These are phyloP conservation scores for Polypterus senegalus DNA, from an alignment of 2,113 vertebrate genomes.

Conservation along the genomic window DNA sequence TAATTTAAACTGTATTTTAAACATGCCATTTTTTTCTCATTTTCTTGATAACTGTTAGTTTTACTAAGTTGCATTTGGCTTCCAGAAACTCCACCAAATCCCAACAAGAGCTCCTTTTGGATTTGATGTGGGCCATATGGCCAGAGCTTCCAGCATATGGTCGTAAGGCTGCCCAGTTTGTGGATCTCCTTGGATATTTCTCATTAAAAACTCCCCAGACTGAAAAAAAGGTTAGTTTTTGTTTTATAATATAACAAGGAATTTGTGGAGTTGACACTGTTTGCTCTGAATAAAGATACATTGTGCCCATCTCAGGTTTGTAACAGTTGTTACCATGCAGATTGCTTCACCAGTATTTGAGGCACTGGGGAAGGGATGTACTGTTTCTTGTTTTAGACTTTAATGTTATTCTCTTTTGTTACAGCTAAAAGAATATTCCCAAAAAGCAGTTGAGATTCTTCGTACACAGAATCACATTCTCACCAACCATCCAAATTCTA, in stretches of 20 bases:
- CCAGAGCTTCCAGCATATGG: conserved; percentile 93
- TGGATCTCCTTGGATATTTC: conserved; percentile 93
- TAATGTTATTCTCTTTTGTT: conserved; percentile 14
- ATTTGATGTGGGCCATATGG: conserved; percentile 97
- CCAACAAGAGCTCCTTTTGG: conserved; percentile 85
- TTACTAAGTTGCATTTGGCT: conserved; percentile 4
- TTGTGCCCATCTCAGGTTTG: no score
- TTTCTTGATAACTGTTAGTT: neutral
- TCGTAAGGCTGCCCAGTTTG: conserved; percentile 94
- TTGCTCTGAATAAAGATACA: no score
- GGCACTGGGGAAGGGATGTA: neutral
- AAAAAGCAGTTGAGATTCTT: conserved; percentile 93
- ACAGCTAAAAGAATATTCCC: conserved; percentile 91
- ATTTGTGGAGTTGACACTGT: no score
- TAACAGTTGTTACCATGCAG: no score
- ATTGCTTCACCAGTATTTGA: neutral
- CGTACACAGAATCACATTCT: conserved; percentile 92
- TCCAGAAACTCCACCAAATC: conserved; percentile 86
- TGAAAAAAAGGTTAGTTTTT: conserved; percentile 75
- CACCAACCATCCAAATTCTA: conserved; percentile 96
- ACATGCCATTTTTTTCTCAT: no score
- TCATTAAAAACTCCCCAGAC: conserved; percentile 96
- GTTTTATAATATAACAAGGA: no score
- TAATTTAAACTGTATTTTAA: no score
- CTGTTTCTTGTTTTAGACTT: conserved; percentile 3